Evolutionary conservation across 2,888 invertebrate genomes (phyloP).

Genomic region (Nasonovia ribisnigri): DNA sequence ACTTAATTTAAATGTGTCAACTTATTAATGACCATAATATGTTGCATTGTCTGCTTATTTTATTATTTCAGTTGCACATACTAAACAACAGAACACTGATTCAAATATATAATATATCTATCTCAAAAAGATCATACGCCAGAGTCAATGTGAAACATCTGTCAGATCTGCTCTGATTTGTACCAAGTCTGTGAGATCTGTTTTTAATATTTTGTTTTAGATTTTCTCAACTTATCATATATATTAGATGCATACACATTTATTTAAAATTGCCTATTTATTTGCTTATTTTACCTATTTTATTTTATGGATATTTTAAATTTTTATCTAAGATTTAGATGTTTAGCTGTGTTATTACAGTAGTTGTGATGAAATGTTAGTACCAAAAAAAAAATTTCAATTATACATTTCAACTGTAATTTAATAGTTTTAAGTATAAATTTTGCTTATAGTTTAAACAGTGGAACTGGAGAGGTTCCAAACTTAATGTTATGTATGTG

Average conservation of each 20-base stretch:
- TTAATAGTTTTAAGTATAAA: neutral
- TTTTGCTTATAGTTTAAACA: neutral
- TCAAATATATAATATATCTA: neutral
- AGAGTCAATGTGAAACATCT: neutral
- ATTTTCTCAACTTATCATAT: neutral
- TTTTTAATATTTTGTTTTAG: neutral
- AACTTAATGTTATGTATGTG: neutral
- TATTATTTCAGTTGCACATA: neutral
- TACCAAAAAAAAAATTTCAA: neutral
- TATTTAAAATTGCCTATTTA: neutral
- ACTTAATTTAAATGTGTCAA: neutral
- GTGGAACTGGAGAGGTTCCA: neutral
- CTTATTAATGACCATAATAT: neutral
- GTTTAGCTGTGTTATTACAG: neutral
- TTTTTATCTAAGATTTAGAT: neutral
- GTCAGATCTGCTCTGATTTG: neutral
- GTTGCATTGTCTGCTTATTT: neutral
- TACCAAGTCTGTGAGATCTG: neutral
- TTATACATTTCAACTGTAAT: neutral
- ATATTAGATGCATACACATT: neutral
- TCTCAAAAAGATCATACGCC: neutral
- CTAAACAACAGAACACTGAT: neutral
- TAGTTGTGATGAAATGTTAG: neutral
- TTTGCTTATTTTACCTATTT: too few relatives aligned
- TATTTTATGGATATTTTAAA: neutral